phyloP scores from a whole-genome alignment of 2,888 invertebrate species.

The Cheilosia vernalis region DNA sequence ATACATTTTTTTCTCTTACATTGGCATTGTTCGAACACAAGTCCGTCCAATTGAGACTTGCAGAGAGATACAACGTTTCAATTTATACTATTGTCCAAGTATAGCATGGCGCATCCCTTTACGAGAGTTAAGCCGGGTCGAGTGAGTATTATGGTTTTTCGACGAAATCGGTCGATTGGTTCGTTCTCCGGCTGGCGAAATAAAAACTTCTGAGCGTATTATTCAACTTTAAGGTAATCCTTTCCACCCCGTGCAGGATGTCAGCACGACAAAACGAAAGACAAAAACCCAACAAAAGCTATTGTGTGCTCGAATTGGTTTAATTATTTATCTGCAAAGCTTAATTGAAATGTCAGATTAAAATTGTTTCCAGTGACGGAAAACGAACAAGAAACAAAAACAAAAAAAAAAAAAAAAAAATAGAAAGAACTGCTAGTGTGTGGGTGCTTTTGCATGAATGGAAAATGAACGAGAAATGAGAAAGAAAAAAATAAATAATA shows the following conservation, averaged over 20 bases:
- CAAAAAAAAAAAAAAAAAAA: background rate
- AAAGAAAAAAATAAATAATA: too few relatives aligned
- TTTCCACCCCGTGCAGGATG: constrained; percentile 17
- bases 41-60: constrained; percentile 34
- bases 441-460: background rate
- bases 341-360: constrained; percentile 68
- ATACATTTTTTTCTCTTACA: background rate
- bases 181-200: constrained; percentile 4
- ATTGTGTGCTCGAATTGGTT: constrained; percentile 56
- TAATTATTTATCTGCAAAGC: constrained; percentile 66
- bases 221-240: constrained; percentile 63
- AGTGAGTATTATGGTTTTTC: constrained; percentile 23
- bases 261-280: constrained; percentile 3
- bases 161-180: constrained; percentile 35
- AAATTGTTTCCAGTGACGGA: constrained; percentile 44
- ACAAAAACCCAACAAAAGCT: constrained; percentile 15
- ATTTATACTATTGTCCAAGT: constrained; percentile 3
- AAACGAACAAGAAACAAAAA: too few relatives aligned
- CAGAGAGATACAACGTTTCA: constrained; percentile 36
- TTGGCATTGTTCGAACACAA: constrained; percentile 17
- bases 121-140: constrained; percentile 29
- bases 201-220: constrained; percentile 40
- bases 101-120: background rate
- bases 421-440: background rate
- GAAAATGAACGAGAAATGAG: too few relatives aligned